Evolutionary conservation across 1,140 invertebrate species (phyloP).

Genomic region (Bombus waltoni): DNA sequence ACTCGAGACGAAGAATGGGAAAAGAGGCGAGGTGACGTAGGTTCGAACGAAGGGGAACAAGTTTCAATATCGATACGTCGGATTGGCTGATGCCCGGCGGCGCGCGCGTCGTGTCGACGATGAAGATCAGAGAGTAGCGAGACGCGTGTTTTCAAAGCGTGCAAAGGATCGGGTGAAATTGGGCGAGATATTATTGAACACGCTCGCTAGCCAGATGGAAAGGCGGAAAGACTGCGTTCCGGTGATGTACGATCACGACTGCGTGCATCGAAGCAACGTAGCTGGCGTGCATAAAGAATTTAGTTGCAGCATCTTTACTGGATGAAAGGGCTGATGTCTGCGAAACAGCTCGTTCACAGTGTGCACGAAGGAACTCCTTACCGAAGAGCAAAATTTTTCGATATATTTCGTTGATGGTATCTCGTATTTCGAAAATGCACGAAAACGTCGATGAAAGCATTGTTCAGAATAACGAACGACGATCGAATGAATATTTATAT

Average conservation of each 20-base stretch:
- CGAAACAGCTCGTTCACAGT: not conserved
- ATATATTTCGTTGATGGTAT: not conserved
- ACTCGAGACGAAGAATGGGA: not conserved
- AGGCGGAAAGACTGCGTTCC: constrained; percentile 11
- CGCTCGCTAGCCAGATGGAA: constrained; percentile 14
- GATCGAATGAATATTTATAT: too few relatives aligned
- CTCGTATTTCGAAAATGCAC: not conserved
- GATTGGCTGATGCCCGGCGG: not conserved
- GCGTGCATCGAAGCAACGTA: not conserved
- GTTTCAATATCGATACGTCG: not conserved
- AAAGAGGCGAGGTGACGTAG: not conserved
- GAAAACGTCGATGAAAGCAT: not conserved
- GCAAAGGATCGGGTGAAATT: constrained; percentile 31
- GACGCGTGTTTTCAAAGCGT: constrained; percentile 14
- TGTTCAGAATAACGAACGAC: too few relatives aligned
- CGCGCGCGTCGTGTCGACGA: not conserved
- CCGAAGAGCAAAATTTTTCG: not conserved
- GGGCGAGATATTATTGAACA: constrained; percentile 33
- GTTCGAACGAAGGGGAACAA: not conserved
- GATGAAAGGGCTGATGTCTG: not conserved
- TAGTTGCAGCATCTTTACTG: constrained; percentile 11
- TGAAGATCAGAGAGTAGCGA: constrained; percentile 19
- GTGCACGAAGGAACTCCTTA: not conserved
- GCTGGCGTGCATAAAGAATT: constrained; percentile 17
- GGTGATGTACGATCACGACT: not conserved